These are phyloP conservation scores for Nomada fucata DNA, from an alignment of 2,888 invertebrate species.

Conservation along the genomic window DNA sequence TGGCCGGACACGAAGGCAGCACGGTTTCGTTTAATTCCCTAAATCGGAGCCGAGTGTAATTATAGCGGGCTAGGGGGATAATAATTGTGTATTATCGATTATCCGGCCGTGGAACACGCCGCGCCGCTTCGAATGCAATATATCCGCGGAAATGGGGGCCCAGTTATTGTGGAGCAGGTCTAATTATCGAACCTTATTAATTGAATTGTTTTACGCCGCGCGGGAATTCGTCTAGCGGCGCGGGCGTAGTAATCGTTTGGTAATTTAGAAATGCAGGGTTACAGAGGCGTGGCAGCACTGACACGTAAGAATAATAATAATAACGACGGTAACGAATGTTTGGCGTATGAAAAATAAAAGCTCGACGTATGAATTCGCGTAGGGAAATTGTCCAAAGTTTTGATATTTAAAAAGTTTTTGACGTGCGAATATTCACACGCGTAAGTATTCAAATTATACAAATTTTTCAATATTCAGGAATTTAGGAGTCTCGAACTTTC, in stretches of 20 bases:
- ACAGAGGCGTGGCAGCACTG: not conserved
- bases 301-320: not conserved
- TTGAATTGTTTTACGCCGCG: constrained; percentile 40
- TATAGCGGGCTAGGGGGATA: constrained; percentile 35
- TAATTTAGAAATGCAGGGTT: constrained; percentile 8
- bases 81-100: constrained; percentile 62
- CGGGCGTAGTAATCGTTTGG: constrained; percentile 21
- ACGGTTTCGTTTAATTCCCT: constrained; percentile 38
- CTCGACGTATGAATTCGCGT: too few species aligned
- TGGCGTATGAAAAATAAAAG: too few species aligned
- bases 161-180: constrained; percentile 50
- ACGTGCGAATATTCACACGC: too few species aligned
- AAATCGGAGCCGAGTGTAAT: constrained; percentile 50
- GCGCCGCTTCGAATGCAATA: constrained; percentile 40
- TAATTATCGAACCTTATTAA: constrained; percentile 60
- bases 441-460: too few species aligned
- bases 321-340: not conserved
- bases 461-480: too few species aligned
- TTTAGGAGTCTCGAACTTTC: too few species aligned
- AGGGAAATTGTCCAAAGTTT: too few species aligned
- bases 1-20: not conserved
- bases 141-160: constrained; percentile 43
- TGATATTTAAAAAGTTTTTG: too few species aligned
- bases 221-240: constrained; percentile 2
- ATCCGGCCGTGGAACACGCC: constrained; percentile 6